Conservation (phyloP, 2,113 vertebrate species). For the Toxotes jaculatrix region DNA sequence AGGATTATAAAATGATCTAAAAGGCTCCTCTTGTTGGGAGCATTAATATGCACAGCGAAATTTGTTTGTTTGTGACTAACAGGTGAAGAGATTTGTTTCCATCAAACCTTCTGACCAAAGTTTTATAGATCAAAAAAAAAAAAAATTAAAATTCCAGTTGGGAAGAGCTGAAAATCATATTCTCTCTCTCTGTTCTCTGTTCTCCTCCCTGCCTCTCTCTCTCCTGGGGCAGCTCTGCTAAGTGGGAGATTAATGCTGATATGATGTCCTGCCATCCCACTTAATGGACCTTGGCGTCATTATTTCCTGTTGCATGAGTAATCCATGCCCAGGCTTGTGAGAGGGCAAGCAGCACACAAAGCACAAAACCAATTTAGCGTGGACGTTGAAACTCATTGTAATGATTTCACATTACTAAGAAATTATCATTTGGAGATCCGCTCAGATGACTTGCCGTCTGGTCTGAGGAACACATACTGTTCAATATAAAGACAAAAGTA, state of each 20-base stretch:
- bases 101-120: conserved; percentile 13
- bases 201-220: conserved; percentile 29
- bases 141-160: conserved; percentile 45
- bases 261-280: conserved; percentile 82
- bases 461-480: conserved; percentile 27
- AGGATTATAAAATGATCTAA: background rate
- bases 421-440: conserved; percentile 60
- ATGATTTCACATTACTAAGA: conserved; percentile 64
- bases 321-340: conserved; percentile 73
- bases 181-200: conserved; percentile 45
- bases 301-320: conserved; percentile 83
- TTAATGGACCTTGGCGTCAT: conserved; percentile 84
- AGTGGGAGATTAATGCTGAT: conserved; percentile 85
- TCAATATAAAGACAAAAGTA: conserved; percentile 21
- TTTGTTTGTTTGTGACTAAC: background rate
- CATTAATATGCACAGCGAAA: background rate
- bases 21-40: background rate
- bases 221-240: conserved; percentile 76
- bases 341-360: conserved; percentile 72
- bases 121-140: conserved; percentile 26
- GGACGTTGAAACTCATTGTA: conserved; percentile 51
- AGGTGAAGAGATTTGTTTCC: background rate
- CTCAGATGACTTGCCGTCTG: conserved; percentile 41
- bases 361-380: conserved; percentile 69
- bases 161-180: conserved; percentile 53